Evolutionary conservation across 2,888 invertebrate species (phyloP).

Genomic region (Erebia aethiops): DNA sequence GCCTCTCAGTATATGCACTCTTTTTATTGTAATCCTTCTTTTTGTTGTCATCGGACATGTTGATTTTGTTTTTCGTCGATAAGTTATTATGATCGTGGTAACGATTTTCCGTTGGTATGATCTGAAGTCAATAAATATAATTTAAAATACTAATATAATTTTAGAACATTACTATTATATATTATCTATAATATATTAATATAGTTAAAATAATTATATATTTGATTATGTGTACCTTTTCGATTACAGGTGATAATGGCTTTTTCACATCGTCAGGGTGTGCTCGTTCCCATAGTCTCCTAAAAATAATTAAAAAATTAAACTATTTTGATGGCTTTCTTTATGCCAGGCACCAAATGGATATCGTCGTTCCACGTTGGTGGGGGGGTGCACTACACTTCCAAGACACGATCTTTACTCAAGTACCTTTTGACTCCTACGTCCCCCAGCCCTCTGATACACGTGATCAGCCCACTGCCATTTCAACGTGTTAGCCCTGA

Average conservation of each 20-base stretch:
- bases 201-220: no score
- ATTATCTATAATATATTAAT: no score
- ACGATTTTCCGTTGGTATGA: slow-evolving; percentile 57
- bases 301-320: slow-evolving; percentile 39
- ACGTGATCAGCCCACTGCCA: no score
- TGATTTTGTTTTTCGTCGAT: slow-evolving; percentile 74
- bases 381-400: no score
- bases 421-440: no score
- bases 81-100: slow-evolving; percentile 80
- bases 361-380: no score
- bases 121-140: slow-evolving; percentile 29
- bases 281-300: slow-evolving; percentile 74
- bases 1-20: slow-evolving; percentile 54
- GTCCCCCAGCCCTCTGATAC: no score
- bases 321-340: not conserved
- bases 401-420: no score
- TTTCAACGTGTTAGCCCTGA: no score
- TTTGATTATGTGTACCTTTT: slow-evolving; percentile 57
- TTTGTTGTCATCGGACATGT: slow-evolving; percentile 44
- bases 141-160: no score
- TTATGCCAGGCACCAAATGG: not conserved
- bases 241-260: slow-evolving; percentile 61
- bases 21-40: slow-evolving; percentile 55
- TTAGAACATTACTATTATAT: no score
- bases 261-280: slow-evolving; percentile 72